These are phyloP conservation scores for Zoroaster sp. DNA, from an alignment of 53 echinoderm and acorn worm species.

Conservation along the genomic window DNA sequence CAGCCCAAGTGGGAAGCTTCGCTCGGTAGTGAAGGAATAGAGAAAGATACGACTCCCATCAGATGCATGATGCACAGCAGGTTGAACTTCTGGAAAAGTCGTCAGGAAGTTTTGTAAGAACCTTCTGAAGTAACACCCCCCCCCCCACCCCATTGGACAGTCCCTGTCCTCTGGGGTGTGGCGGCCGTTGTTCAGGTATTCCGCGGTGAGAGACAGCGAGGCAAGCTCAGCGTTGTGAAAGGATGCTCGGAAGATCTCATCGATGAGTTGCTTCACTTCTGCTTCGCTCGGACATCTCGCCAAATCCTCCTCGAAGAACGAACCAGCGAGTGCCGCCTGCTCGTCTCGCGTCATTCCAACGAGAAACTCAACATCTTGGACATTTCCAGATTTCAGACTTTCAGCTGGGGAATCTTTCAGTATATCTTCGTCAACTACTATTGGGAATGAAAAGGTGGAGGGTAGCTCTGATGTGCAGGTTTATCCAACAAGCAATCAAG, in stretches of 20 bases:
- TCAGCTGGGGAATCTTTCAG: background rate
- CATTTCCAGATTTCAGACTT: background rate
- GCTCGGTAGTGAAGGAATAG: background rate
- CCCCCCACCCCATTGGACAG: slow-evolving; percentile 4
- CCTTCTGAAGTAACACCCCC: background rate
- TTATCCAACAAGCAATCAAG: slow-evolving; percentile 32
- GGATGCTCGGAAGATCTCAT: background rate
- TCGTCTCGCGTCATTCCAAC: slow-evolving; percentile 10
- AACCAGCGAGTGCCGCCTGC: background rate
- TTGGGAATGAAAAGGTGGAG: background rate
- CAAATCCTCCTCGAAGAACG: background rate
- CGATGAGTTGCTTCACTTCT: background rate
- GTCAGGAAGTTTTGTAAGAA: slow-evolving; percentile 14
- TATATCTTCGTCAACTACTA: slow-evolving; percentile 37
- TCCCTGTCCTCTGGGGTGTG: background rate
- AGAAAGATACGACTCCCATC: background rate
- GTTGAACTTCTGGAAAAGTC: background rate
- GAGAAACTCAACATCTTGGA: background rate
- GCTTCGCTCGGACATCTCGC: slow-evolving; percentile 1
- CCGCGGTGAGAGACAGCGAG: background rate
- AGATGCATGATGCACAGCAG: background rate
- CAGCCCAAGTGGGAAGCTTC: slow-evolving; percentile 34
- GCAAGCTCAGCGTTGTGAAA: background rate
- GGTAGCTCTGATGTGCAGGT: background rate
- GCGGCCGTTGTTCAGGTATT: slow-evolving; percentile 13